Conservation (phyloP, 2,797 vertebrate genomes). For the Carduelis carduelis region DNA sequence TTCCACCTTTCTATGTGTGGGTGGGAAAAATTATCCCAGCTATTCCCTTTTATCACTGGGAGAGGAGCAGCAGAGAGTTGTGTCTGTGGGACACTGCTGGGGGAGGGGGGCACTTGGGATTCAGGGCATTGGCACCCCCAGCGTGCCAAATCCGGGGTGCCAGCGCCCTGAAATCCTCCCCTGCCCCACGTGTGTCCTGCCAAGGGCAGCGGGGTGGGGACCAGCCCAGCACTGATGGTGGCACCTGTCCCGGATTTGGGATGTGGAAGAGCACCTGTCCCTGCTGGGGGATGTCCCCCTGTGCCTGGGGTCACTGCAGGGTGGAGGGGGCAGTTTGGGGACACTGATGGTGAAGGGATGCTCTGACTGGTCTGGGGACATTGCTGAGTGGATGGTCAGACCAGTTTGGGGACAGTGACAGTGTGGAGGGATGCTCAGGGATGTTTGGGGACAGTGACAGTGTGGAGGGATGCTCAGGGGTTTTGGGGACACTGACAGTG, state of each 20-base stretch:
- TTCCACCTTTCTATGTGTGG: slow-evolving; percentile 66
- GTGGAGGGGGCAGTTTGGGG: background rate
- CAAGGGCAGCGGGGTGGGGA: fast-evolving
- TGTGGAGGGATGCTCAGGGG: no score
- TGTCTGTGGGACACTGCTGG: slow-evolving; percentile 64
- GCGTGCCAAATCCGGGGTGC: fast-evolving
- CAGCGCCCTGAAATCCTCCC: background rate
- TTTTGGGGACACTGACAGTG: fast-evolving
- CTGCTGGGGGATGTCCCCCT: background rate
- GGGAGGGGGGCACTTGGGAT: background rate
- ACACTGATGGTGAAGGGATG: background rate
- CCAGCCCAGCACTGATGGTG: background rate
- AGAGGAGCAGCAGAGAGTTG: slow-evolving; percentile 30
- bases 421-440: no score
- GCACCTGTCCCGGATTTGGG: background rate
- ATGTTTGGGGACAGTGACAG: background rate
- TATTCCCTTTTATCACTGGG: slow-evolving; percentile 65
- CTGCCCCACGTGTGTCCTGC: no score
- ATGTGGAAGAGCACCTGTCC: fast-evolving
- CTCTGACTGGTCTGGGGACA: fast-evolving
- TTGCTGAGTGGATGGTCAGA: background rate
- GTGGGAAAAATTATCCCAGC: slow-evolving; percentile 78
- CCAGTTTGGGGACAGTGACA: background rate
- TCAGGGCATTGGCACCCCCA: background rate
- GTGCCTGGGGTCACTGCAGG: background rate